Conservation (phyloP, 2,113 vertebrate genomes). For the Heterochromis multidens region DNA sequence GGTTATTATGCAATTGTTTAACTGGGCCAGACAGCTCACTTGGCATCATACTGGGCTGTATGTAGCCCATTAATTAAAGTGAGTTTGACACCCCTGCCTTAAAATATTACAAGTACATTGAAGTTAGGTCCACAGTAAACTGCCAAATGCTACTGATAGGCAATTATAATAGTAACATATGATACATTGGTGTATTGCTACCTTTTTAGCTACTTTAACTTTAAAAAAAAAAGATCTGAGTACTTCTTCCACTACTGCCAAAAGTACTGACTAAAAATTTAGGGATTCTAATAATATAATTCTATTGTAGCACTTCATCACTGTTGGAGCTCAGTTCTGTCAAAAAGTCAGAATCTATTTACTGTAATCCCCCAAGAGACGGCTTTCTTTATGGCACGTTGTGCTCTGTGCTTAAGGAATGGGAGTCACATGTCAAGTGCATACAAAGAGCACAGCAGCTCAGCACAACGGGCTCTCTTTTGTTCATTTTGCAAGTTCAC, state of each 20-base stretch:
- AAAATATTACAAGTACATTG: background rate
- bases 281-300: background rate
- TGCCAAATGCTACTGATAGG: background rate
- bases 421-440: constrained; percentile 67
- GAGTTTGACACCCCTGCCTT: background rate
- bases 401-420: constrained; percentile 41
- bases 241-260: background rate
- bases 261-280: background rate
- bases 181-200: background rate
- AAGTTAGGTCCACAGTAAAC: background rate
- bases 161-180: background rate
- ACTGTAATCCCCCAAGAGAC: constrained; percentile 35
- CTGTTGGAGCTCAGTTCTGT: background rate
- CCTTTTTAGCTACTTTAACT: background rate
- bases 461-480: constrained; percentile 12
- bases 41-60: background rate
- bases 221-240: background rate
- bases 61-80: background rate
- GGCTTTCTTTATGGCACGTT: constrained; percentile 30
- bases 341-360: constrained; percentile 37
- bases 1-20: background rate
- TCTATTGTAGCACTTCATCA: background rate
- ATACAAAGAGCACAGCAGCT: constrained; percentile 42
- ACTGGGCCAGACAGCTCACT: background rate
- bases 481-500: constrained; percentile 16